Conservation (phyloP, 2,797 vertebrate genomes). For the Numenius phaeopus region DNA sequence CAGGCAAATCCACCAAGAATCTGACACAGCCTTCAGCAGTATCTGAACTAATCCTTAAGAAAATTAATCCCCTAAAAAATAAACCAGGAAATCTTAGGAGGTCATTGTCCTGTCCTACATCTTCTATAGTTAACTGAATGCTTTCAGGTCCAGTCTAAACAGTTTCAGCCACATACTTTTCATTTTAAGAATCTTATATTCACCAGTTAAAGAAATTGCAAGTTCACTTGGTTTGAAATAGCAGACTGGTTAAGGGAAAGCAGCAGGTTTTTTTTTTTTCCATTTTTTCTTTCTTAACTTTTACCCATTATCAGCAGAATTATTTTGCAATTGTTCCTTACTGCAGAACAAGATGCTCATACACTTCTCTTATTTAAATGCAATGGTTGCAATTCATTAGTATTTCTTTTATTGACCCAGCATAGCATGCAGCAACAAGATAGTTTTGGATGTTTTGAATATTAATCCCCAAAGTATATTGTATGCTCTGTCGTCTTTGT, state of each 20-base stretch:
- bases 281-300: neutral
- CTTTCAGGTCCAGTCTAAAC: neutral
- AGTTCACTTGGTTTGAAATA: neutral
- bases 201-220: neutral
- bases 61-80: constrained; percentile 16
- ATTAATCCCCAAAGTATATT: neutral
- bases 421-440: neutral
- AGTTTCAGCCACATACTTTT: neutral
- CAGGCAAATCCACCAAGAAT: neutral
- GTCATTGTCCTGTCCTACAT: neutral
- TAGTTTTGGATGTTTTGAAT: neutral
- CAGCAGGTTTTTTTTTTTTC: neutral
- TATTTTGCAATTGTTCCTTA: neutral
- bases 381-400: neutral
- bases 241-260: neutral
- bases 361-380: neutral
- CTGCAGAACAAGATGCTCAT: neutral
- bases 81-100: neutral
- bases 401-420: neutral
- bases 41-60: constrained; percentile 30
- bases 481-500: neutral
- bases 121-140: neutral
- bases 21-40: neutral
- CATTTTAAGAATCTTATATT: neutral
- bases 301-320: neutral